Conservation (phyloP, 2,113 vertebrate species). For the Eolophus roseicapilla region DNA sequence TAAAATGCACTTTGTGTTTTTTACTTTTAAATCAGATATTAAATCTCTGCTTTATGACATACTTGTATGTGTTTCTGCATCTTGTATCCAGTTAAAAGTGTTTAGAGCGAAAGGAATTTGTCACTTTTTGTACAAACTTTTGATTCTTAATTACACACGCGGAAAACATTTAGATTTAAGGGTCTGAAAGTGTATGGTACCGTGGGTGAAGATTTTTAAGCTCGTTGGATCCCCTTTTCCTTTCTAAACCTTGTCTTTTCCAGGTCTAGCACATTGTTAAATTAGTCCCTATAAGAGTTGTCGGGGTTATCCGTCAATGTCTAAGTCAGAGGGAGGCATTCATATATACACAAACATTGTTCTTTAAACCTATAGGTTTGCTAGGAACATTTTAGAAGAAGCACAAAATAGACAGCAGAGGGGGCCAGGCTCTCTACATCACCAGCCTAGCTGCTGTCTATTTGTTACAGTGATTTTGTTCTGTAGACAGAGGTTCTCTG, state of each 20-base stretch:
- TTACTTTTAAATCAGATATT: neutral
- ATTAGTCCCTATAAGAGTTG: neutral
- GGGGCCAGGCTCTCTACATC: conserved; percentile 69
- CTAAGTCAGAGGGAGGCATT: neutral
- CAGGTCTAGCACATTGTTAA: neutral
- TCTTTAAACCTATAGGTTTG: neutral
- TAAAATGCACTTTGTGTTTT: neutral
- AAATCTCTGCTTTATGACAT: neutral
- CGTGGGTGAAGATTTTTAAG: neutral
- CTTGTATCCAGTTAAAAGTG: neutral
- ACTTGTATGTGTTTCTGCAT: neutral
- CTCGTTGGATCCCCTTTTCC: neutral
- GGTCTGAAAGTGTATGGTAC: neutral
- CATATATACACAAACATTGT: neutral
- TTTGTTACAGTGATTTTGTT: conserved; percentile 38
- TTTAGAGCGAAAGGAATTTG: neutral
- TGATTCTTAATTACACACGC: neutral
- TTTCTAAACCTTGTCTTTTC: neutral
- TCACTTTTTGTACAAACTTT: neutral
- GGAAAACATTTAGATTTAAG: neutral
- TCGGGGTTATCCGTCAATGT: neutral
- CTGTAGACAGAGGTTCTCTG: neutral
- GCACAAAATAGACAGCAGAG: conserved; percentile 66
- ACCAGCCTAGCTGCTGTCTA: conserved; percentile 19
- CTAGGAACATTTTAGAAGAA: conserved; percentile 17